Evolutionary conservation across 2,888 invertebrate species (phyloP), one percentile per base, ranked within the genome.

Genomic region (Drosophila prolongata): DNA sequence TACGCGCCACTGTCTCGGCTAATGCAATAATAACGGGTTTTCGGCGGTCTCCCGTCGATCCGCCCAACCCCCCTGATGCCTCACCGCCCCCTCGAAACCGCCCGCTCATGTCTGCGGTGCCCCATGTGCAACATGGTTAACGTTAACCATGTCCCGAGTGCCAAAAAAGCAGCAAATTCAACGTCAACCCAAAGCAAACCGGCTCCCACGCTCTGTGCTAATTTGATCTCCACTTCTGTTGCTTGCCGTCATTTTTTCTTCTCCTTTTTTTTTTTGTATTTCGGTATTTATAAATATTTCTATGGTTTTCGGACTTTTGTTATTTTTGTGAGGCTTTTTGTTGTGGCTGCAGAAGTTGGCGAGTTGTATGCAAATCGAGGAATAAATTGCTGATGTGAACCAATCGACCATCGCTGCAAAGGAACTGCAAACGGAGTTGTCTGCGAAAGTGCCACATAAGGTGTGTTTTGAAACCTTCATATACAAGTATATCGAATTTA

Each of bases 151-250:
- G 67, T 70, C 54, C 75, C 75, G 54, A 57, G 50, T 75, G 54
- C 54, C 75, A 47, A 73, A 56, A 54, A 62, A 53, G 30, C 57
- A 34, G 40, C 58, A 11, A 59, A 59, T 37, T 53, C 54, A 52
- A 34, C 37, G 52, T 37, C 53, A 55, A 57, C 54, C 50, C 56
- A 50, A 55, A 55, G 67, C 76, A 80, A 86, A 89, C 78, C 77
- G 76, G 78, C 89, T 89, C 89, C 89, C 90, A 89, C 89, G 90
- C 89, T 85, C 77, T 90, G 89, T 90, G 89, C 89, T 90, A 90
- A 89, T 90, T 89, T 90, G 78, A 78, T 77, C 77, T 84, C 73
- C 84, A 88, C 81, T 88, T 88, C 71, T 68, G 74, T 71, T 64
- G 55, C 38, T 53, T n/a, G 37, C 11, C 16, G 11, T 42, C 5